phyloP scores from a whole-genome alignment of 2,113 vertebrate species.

The Polyodon spathula region DNA sequence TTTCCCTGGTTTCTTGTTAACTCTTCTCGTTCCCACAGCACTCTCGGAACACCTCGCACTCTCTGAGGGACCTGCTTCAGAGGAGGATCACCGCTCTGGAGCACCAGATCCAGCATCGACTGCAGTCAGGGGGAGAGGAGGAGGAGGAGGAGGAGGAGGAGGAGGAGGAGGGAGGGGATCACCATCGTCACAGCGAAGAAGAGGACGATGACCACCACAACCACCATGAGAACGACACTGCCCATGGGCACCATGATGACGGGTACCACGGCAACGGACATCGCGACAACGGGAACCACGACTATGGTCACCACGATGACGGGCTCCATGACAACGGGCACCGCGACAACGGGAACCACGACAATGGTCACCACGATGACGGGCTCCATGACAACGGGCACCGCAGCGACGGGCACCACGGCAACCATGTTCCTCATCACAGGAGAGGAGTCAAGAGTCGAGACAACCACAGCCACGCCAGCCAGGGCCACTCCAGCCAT shows the following conservation, averaged over 20 bases:
- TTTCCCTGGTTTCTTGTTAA: background rate
- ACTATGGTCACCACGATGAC: constrained; percentile 10
- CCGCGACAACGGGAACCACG: constrained; percentile 6
- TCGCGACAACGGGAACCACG: constrained; percentile 11
- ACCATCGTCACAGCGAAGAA: constrained; percentile 6
- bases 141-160: constrained; percentile 25
- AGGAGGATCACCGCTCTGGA: constrained; percentile 64
- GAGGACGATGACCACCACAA: constrained; percentile 1
- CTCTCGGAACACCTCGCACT: constrained; percentile 62
- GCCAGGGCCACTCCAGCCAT: constrained; percentile 36
- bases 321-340: constrained; percentile 11
- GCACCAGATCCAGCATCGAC: constrained; percentile 51
- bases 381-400: background rate
- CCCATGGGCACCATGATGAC: constrained; percentile 11
- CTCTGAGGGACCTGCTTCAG: constrained; percentile 62
- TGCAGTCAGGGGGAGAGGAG: constrained; percentile 10
- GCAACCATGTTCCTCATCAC: constrained; percentile 33
- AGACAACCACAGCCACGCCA: constrained; percentile 20
- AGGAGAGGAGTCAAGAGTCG: constrained; percentile 31
- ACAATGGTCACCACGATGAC: constrained; percentile 13
- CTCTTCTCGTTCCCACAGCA: constrained; percentile 26
- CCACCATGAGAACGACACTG: background rate
- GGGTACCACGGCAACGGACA: constrained; percentile 13
- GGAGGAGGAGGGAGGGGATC: background rate
- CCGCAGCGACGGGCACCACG: constrained; percentile 14